Percentiles rank a stretch among this genome's conserved stretches.
Evolutionary conservation across 2,797 vertebrate genomes (phyloP).

Genomic region (Hydrocynus forskahlii): DNA sequence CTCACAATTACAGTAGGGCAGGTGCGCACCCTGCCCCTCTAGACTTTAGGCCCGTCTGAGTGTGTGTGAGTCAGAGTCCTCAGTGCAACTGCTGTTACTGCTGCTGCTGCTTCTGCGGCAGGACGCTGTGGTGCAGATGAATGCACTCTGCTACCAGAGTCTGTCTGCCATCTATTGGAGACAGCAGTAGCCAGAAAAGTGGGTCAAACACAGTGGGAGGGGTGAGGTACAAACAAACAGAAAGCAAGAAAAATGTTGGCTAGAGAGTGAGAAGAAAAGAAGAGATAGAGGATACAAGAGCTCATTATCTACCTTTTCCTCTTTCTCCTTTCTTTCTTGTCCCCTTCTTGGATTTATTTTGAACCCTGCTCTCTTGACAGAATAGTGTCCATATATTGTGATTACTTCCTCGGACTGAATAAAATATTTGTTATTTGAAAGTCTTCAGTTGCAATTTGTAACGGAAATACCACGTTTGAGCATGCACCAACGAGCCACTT

Average conservation of each 20-base stretch:
- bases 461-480: too few relatives aligned
- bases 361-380: constrained; percentile 16
- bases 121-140: constrained; percentile 10
- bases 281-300: neutral
- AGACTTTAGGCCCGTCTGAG: constrained; percentile 7
- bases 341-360: neutral
- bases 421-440: too few relatives aligned
- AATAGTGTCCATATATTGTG: constrained; percentile 2
- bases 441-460: too few relatives aligned
- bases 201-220: constrained; percentile 63
- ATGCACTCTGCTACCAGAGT: constrained; percentile 43
- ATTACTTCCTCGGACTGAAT: neutral
- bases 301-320: constrained; percentile 11
- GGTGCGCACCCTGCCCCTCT: constrained; percentile 30
- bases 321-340: neutral
- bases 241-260: neutral
- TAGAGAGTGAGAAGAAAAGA: constrained; percentile 11
- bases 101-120: neutral
- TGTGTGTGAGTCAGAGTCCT: neutral
- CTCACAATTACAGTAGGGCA: constrained; percentile 49
- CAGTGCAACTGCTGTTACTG: neutral
- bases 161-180: constrained; percentile 72
- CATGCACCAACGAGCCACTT: too few relatives aligned
- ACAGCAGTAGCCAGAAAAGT: constrained; percentile 58
- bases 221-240: constrained; percentile 26